Evolutionary conservation across 1,140 invertebrate genomes (phyloP).

Genomic region (Vollenhovia emeryi): DNA sequence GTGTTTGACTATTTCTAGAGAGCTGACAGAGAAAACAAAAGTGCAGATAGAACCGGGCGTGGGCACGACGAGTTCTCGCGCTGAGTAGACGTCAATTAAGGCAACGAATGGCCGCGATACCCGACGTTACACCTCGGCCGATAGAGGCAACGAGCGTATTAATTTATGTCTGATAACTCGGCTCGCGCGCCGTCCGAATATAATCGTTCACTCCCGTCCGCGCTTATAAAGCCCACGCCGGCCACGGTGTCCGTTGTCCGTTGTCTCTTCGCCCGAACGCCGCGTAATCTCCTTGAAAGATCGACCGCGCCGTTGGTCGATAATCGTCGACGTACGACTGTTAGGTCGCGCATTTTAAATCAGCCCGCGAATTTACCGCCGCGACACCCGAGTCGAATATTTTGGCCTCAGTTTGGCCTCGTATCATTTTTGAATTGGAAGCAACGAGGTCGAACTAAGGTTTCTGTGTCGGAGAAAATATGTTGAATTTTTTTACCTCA

Average conservation of each 20-base stretch:
- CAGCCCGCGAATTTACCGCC: background rate
- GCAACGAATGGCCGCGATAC: conserved; percentile 49
- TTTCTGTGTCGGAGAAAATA: too few relatives aligned
- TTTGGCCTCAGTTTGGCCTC: too few relatives aligned
- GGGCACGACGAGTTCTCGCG: conserved; percentile 21
- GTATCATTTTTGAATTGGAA: too few relatives aligned
- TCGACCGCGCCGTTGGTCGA: conserved; percentile 27
- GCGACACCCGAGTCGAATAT: too few relatives aligned
- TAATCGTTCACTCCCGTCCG: conserved; percentile 24
- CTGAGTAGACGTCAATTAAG: conserved; percentile 55
- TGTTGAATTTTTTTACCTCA: too few relatives aligned
- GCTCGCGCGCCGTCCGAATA: conserved; percentile 14
- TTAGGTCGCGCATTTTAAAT: conserved; percentile 6
- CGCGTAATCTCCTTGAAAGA: conserved; percentile 23
- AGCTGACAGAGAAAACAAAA: conserved; percentile 64
- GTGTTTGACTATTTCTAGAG: conserved; percentile 60
- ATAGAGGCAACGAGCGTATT: conserved; percentile 33
- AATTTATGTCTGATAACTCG: conserved; percentile 54
- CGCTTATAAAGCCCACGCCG: background rate
- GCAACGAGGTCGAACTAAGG: too few relatives aligned
- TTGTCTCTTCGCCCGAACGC: background rate
- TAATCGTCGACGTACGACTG: background rate
- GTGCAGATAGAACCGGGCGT: conserved; percentile 38
- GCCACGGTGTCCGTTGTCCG: conserved; percentile 6
- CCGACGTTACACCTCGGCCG: conserved; percentile 15